phyloP scores from a whole-genome alignment of 2,113 vertebrate genomes.

The Podarcis muralis region DNA sequence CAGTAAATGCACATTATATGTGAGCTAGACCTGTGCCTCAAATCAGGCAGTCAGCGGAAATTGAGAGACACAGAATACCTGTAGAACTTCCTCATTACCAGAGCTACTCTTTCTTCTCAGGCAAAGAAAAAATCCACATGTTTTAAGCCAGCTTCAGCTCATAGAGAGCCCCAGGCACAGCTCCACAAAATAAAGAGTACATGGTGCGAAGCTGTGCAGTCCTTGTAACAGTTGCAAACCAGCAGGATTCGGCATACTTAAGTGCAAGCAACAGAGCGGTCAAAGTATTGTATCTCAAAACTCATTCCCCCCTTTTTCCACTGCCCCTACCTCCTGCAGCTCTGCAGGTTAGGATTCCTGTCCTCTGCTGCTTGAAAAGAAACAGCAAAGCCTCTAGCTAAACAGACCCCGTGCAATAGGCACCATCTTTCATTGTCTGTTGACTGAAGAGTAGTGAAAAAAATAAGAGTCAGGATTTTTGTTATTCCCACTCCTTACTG shows the following conservation, averaged over 20 bases:
- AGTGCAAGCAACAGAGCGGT: not conserved
- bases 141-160: not conserved
- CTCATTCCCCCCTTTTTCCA: not conserved
- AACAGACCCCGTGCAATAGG: not conserved
- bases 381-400: not conserved
- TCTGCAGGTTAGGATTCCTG: not conserved
- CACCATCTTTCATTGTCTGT: not conserved
- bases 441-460: too few species aligned
- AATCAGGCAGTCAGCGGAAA: not conserved
- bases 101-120: not conserved
- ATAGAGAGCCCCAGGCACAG: not conserved
- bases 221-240: not conserved
- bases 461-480: not conserved
- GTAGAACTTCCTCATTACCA: not conserved
- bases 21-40: not conserved
- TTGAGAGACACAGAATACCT: not conserved
- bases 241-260: not conserved
- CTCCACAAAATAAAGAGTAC: not conserved
- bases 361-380: not conserved
- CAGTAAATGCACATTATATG: not conserved
- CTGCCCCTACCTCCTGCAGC: not conserved
- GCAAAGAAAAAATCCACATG: too few species aligned
- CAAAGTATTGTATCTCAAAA: not conserved
- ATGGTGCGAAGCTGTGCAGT: not conserved
- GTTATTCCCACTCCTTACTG: not conserved